A percentile compares a stretch with the other conserved stretches of the same genome.
These are phyloP conservation scores for Zelostemma sp. DNA, from an alignment of 1,140 invertebrate species.

Conservation along the genomic window DNA sequence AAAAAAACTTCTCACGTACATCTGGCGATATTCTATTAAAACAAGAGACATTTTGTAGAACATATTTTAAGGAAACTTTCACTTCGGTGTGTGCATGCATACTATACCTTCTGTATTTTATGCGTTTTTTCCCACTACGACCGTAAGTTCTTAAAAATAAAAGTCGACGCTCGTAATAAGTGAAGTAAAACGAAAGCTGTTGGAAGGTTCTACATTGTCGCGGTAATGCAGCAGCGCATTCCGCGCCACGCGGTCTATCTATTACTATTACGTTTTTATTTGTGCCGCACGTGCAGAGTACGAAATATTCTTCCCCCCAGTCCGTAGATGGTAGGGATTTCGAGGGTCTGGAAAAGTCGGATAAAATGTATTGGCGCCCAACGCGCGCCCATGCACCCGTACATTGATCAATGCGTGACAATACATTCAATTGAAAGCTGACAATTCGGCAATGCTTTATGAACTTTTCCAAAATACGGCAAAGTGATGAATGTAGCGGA, in stretches of 20 bases:
- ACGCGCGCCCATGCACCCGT: slow-evolving; percentile 5
- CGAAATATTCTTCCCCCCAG: slow-evolving; percentile 32
- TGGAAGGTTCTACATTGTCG: slow-evolving; percentile 50
- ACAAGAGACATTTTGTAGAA: not conserved
- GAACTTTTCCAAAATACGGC: too few relatives aligned
- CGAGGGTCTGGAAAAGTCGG: slow-evolving; percentile 16
- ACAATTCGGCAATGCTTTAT: not conserved
- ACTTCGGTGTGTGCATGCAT: not conserved
- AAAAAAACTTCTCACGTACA: too few relatives aligned
- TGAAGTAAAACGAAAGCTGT: slow-evolving; percentile 48
- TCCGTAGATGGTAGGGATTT: slow-evolving; percentile 24
- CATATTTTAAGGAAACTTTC: slow-evolving; percentile 3
- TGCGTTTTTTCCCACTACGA: slow-evolving; percentile 36
- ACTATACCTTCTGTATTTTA: slow-evolving; percentile 37
- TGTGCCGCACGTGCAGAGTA: slow-evolving; percentile 42
- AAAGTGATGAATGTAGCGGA: too few relatives aligned
- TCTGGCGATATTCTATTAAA: not conserved
- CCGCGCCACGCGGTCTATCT: slow-evolving; percentile 50
- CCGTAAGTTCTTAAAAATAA: slow-evolving; percentile 51
- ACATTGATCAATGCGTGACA: slow-evolving; percentile 3
- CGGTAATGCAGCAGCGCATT: slow-evolving; percentile 52
- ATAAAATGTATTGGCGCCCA: slow-evolving; percentile 13
- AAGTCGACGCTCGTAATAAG: slow-evolving; percentile 50
- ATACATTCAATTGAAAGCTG: not conserved
- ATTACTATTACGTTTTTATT: slow-evolving; percentile 57